Conservation (phyloP, 2,797 vertebrate genomes). For the Molossus alvarezi region DNA sequence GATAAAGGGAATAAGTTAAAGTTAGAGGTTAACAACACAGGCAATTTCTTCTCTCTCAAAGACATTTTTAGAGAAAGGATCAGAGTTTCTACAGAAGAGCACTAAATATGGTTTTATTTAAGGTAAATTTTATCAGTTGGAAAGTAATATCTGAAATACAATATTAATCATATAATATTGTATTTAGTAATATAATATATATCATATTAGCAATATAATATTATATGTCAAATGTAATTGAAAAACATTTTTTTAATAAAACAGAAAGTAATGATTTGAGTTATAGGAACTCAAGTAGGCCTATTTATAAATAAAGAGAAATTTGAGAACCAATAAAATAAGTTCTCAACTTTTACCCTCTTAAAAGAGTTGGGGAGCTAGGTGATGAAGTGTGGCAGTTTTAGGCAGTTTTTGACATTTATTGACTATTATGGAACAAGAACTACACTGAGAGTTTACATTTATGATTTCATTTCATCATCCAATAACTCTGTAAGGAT, state of each 20-base stretch:
- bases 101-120: not conserved
- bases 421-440: not conserved
- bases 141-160: not conserved
- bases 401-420: constrained; percentile 15
- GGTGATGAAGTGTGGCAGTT: not conserved
- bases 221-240: not conserved
- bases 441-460: not conserved
- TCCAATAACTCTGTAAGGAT: not conserved
- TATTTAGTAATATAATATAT: not conserved
- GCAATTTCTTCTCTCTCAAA: not conserved
- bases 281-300: constrained; percentile 10
- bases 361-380: not conserved
- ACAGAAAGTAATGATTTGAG: not conserved
- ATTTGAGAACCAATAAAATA: constrained; percentile 41
- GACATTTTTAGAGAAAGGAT: not conserved
- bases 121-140: not conserved
- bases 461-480: not conserved
- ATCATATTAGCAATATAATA: not conserved
- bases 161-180: not conserved
- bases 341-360: not conserved
- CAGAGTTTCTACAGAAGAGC: not conserved
- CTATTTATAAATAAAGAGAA: constrained; percentile 28
- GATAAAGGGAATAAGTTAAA: not conserved
- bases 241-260: not conserved
- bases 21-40: not conserved